Conservation (phyloP, 1,140 invertebrate species). For the Aphelinus certus region DNA sequence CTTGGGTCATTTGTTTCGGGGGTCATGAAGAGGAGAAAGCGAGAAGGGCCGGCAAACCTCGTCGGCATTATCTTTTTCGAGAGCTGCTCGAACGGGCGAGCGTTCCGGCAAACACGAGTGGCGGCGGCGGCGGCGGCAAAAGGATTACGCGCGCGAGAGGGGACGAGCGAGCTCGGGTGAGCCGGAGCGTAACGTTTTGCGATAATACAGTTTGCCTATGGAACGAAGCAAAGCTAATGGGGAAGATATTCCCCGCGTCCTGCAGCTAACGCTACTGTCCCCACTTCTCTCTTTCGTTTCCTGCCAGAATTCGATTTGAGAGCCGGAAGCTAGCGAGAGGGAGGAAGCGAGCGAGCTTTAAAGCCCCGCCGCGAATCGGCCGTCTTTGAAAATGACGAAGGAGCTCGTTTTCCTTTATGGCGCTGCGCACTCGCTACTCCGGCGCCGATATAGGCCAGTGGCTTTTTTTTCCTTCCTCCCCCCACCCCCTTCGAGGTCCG, state of each 20-base stretch:
- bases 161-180: background rate
- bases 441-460: too few relatives aligned
- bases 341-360: background rate
- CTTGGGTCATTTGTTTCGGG: background rate
- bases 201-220: conserved; percentile 38
- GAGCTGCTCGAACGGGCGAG: conserved; percentile 17
- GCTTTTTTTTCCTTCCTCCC: background rate
- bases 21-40: background rate
- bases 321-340: conserved; percentile 22
- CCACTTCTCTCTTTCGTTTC: background rate
- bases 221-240: conserved; percentile 35
- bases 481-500: too few relatives aligned
- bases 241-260: conserved; percentile 28
- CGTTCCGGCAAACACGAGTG: conserved; percentile 22
- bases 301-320: conserved; percentile 27
- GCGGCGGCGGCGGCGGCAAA: background rate
- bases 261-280: conserved; percentile 5
- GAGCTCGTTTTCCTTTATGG: conserved; percentile 13
- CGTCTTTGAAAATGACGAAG: conserved; percentile 31
- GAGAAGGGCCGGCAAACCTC: background rate
- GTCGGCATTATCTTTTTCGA: conserved; percentile 28
- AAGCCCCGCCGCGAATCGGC: background rate
- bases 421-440: too few relatives aligned
- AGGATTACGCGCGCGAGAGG: conserved; percentile 24
- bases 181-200: conserved; percentile 25